Evolutionary conservation across 2,797 vertebrate genomes (phyloP).

Genomic region (Ambastaia sidthimunki): DNA sequence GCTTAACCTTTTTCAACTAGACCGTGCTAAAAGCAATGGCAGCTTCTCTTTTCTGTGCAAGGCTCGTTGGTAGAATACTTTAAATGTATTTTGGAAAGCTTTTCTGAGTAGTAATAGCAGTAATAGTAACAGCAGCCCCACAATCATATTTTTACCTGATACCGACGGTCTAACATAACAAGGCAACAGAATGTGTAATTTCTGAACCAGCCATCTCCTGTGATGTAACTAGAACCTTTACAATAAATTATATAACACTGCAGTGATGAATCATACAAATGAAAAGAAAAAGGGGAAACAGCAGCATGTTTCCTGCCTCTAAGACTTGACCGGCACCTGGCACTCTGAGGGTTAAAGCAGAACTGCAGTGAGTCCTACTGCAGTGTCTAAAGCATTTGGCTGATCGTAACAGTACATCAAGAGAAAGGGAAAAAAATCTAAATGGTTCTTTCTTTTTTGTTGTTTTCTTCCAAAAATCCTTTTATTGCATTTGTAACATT

Average conservation of each 20-base stretch:
- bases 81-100: conserved; percentile 45
- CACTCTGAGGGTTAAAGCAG: conserved; percentile 81
- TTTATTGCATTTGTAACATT: conserved; percentile 96
- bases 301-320: conserved; percentile 69
- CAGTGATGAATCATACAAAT: background rate
- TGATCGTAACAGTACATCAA: conserved; percentile 79
- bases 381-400: conserved; percentile 83
- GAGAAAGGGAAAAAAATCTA: conserved; percentile 67
- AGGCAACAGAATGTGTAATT: background rate
- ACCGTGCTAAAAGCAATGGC: background rate
- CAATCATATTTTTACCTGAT: conserved; percentile 32
- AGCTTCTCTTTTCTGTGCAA: background rate
- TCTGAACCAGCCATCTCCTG: background rate
- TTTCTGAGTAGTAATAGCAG: conserved; percentile 47
- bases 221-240: background rate
- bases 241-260: conserved; percentile 8
- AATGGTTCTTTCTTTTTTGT: conserved; percentile 62
- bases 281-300: background rate
- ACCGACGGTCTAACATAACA: conserved; percentile 46
- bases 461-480: conserved; percentile 82
- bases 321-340: conserved; percentile 68
- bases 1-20: background rate
- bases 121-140: conserved; percentile 48
- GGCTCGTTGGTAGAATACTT: conserved; percentile 5
- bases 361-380: conserved; percentile 87